Evolutionary conservation across 2,888 invertebrate species (phyloP).

Genomic region (Cylindroiulus punctatus): DNA sequence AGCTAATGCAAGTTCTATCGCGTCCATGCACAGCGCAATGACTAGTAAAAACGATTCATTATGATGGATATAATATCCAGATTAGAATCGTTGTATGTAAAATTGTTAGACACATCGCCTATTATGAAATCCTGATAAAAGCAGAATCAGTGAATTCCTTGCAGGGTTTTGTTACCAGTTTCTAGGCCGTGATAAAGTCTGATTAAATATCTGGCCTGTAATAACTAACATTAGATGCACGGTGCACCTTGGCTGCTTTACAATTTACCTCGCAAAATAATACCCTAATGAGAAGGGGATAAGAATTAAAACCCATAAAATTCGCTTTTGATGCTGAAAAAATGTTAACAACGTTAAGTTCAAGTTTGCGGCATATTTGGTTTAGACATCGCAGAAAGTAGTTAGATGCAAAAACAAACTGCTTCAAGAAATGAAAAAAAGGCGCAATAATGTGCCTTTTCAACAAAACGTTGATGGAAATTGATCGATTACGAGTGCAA

Average conservation of each 20-base stretch:
- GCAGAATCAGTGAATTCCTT: not conserved
- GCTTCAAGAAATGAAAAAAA: not conserved
- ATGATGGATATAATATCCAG: conserved; percentile 1
- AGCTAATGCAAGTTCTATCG: not conserved
- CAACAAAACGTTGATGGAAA: not conserved
- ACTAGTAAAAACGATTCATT: conserved; percentile 39
- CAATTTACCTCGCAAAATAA: conserved; percentile 7
- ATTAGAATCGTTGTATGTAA: conserved; percentile 24
- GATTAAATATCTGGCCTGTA: not conserved
- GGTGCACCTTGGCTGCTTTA: not conserved
- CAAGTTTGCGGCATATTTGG: not conserved
- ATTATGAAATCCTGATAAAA: conserved; percentile 1
- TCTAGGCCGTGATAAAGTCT: not conserved
- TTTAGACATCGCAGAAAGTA: not conserved
- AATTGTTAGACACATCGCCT: not conserved
- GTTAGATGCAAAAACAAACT: not conserved
- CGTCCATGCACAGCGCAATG: conserved; percentile 5
- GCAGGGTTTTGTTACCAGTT: not conserved
- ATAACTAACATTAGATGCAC: not conserved
- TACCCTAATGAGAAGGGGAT: not conserved
- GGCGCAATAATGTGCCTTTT: not conserved
- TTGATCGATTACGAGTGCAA: not conserved
- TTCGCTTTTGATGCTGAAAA: not conserved
- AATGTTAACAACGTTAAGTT: not conserved
- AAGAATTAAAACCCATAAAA: not conserved